Percentiles rank a stretch among this genome's conserved stretches.
Evolutionary conservation across 2,888 invertebrate genomes (phyloP).

Genomic region (Pristionchus fissidentatus): DNA sequence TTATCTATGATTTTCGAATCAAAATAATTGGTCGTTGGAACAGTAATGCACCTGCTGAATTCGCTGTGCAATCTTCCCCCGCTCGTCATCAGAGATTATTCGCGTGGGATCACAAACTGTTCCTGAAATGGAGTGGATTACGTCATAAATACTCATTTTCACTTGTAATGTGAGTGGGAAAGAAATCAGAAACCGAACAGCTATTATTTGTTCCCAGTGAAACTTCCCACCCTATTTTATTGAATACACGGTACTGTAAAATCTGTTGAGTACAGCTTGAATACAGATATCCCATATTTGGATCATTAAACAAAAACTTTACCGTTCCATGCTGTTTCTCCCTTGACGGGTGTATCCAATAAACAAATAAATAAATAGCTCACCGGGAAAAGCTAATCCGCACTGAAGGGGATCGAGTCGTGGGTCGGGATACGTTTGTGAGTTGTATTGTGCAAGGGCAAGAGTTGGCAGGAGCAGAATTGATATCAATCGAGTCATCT

Average conservation of each 20-base stretch:
- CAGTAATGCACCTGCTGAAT: conserved; percentile 59
- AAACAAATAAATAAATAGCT: not conserved
- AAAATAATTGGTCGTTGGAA: too few species aligned
- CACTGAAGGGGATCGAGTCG: conserved; percentile 66
- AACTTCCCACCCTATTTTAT: too few species aligned
- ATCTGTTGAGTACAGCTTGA: too few species aligned
- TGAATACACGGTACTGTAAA: too few species aligned
- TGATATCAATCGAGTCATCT: conserved; percentile 22
- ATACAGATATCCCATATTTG: too few species aligned
- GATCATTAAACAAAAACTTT: not conserved
- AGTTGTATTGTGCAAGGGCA: conserved; percentile 65
- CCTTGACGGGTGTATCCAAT: too few species aligned
- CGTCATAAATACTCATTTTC: too few species aligned
- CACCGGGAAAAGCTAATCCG: conserved; percentile 59
- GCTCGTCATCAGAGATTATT: conserved; percentile 70
- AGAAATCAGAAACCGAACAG: too few species aligned
- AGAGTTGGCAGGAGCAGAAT: conserved; percentile 25
- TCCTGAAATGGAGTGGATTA: conserved; percentile 54
- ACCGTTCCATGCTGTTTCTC: too few species aligned
- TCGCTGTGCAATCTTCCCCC: conserved; percentile 66
- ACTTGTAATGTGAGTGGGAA: too few species aligned
- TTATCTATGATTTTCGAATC: too few species aligned
- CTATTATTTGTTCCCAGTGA: too few species aligned
- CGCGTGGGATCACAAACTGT: conserved; percentile 74
- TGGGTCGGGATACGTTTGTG: conserved; percentile 73